Base-by-base conservation (phyloP, 1,140 invertebrate species). In the Doryteuthis pealeii region DNA sequence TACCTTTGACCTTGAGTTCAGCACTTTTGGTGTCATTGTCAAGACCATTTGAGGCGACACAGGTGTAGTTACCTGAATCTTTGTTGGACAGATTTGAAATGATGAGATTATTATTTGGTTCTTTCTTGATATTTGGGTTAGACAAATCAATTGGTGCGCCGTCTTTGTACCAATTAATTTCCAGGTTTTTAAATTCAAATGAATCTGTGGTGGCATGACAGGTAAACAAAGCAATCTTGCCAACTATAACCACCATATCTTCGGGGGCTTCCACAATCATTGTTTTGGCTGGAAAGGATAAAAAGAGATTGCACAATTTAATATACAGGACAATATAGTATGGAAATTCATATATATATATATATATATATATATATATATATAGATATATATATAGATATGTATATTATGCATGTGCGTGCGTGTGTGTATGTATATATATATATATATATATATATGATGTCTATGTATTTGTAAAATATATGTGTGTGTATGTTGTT, bases 41-140 rank as follows among this genome's bases (percentile, higher is more conserved):
- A 6, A 84, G 72, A 15, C 75, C 74, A 78, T 81, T 82, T 67
- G 73, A 73, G 14, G 82, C 82, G n/a, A 81, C 54, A 78, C 82
- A 84, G 0, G 80, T 84, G 69, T 84, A 84, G n/a, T 73, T 77
- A 4, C 76, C 82, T 15, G 80, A 81, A 71, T 82, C 81, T 68
- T 79, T 76, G 30, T 54, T 78, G 2, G 79, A 73, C 26, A 62
- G 30, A 0, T 71, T 76, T 31, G 81, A 80, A 10, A 43, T 76
- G 18, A 82, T 71, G 12, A 40, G 66, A 43, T 71, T 71, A 10
- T 28, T 71, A 15, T 15, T 26, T 40, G 15, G 18, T n/a, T 62
- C 30, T 1, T 73, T 65, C 8, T 33, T 68, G 28, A 81, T 68
- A 31, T 75, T 45, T 22, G 74, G 43, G 4, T 62, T 70, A 43